phyloP scores from a whole-genome alignment of 2,888 invertebrate genomes.

The Microchrysa polita region DNA sequence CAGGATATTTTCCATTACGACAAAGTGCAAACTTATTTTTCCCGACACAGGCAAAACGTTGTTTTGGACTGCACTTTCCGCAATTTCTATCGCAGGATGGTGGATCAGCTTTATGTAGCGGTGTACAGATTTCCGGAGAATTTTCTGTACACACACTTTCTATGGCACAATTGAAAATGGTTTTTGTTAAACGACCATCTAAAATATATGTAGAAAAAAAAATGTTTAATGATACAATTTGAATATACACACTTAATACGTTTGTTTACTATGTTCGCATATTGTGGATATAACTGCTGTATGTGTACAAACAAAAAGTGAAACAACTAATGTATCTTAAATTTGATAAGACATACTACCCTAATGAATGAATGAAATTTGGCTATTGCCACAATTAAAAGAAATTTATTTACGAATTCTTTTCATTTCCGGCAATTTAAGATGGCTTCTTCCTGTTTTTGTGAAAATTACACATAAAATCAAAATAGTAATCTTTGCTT shows the following conservation, averaged over 20 bases:
- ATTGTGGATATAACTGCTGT: too few relatives aligned
- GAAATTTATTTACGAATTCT: background rate
- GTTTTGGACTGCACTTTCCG: slow-evolving; percentile 10
- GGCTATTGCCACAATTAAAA: background rate
- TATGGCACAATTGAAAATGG: slow-evolving; percentile 28
- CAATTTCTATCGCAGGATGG: slow-evolving; percentile 29
- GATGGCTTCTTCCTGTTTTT: background rate
- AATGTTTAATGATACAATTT: background rate
- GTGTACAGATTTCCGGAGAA: slow-evolving; percentile 20
- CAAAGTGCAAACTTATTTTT: slow-evolving; percentile 33
- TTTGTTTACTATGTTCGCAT: too few relatives aligned
- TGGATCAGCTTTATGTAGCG: background rate
- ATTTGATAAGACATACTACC: too few relatives aligned
- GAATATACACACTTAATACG: too few relatives aligned
- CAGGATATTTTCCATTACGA: slow-evolving; percentile 10
- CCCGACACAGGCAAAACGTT: slow-evolving; percentile 26
- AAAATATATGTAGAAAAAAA: background rate
- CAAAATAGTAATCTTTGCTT: background rate
- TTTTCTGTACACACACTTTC: slow-evolving; percentile 18
- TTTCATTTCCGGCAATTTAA: background rate
- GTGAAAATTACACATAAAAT: background rate
- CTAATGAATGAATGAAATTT: too few relatives aligned
- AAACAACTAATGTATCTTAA: too few relatives aligned
- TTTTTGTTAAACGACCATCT: slow-evolving; percentile 23
- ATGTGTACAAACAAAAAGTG: too few relatives aligned